Base-by-base conservation (phyloP, 2,797 vertebrate species). In the Chelidonichthys spinosus region DNA sequence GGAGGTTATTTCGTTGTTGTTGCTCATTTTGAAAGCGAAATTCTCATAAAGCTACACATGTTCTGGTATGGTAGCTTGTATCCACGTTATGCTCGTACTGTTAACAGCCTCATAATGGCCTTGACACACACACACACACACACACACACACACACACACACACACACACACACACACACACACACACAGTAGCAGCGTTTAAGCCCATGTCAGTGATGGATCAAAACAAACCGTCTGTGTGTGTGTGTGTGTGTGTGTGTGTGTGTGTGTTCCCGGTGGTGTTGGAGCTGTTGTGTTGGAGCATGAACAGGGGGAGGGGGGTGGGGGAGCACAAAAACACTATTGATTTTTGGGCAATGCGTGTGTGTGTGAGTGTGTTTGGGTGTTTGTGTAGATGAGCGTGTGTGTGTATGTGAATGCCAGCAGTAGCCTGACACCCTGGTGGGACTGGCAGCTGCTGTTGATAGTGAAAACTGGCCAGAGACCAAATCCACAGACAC, bases 391-490 rank as follows among this genome's bases (percentile, higher is more conserved):
- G 55, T 58, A 61, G 63, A 53, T 66, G 37, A 65, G 69, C 14
- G 71, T 62, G 67, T 74, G 71, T 47, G 53, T 71, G 42, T 74
- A 40, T 69, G 69, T 74, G 62, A 42, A 70, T 86, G 88, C 81
- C 86, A 91, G 89, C 85, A 88, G 79, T 85, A 86, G 90, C 87
- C 78, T 81, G 84, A 87, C 87, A 90, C 90, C 90, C 86, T 63
- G 60, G 82, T 84, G 89, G 40, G 84, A 87, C 85, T 76, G 85
- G 83, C 92, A 92, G 89, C 91, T 93, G 90, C 85, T 90, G 89
- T 85, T 88, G 90, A 90, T 90, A 83, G 85, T 88, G 85, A 90
- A 89, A 74, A 85, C 80, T 89, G 92, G 86, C 87, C 72, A 61
- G 55, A 69, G 77, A 87, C 82, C 76, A 84, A 74, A 62, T 68